These are phyloP conservation scores for Spodoptera exigua DNA, from an alignment of 2,888 invertebrate species.

Conservation along the genomic window DNA sequence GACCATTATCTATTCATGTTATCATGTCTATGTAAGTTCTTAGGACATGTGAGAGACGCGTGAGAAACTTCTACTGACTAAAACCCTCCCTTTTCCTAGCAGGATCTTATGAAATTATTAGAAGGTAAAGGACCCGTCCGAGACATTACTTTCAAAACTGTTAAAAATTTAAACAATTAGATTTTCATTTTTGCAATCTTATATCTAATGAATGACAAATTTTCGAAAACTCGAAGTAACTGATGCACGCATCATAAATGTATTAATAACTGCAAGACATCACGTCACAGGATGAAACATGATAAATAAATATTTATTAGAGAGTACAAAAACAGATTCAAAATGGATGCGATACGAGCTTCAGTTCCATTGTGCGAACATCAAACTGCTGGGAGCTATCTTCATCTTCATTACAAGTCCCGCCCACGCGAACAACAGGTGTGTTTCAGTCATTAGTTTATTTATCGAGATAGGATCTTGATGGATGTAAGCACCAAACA, in stretches of 20 bases:
- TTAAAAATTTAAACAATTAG: too few species aligned
- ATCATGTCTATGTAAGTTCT: too few species aligned
- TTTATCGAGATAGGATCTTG: constrained; percentile 85
- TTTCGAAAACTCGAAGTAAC: not conserved
- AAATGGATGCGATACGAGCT: constrained; percentile 55
- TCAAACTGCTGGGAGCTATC: constrained; percentile 76
- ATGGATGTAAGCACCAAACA: constrained; percentile 81
- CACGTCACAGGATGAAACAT: constrained; percentile 49
- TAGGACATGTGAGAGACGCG: too few species aligned
- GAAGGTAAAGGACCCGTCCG: too few species aligned
- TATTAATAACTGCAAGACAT: constrained; percentile 50
- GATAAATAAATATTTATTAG: constrained; percentile 61
- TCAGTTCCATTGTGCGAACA: constrained; percentile 69
- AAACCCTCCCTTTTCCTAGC: too few species aligned
- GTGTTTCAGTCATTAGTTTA: constrained; percentile 85
- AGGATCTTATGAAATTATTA: too few species aligned
- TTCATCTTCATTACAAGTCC: constrained; percentile 74
- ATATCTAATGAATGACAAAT: too few species aligned
- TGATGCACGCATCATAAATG: constrained; percentile 11
- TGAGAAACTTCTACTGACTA: too few species aligned
- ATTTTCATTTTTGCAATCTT: too few species aligned
- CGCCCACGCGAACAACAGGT: constrained; percentile 76
- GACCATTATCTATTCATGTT: too few species aligned
- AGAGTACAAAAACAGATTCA: constrained; percentile 49
- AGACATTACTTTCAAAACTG: too few species aligned